Conservation (phyloP, 2,797 vertebrate species). For the Hemibagrus guttatus region DNA sequence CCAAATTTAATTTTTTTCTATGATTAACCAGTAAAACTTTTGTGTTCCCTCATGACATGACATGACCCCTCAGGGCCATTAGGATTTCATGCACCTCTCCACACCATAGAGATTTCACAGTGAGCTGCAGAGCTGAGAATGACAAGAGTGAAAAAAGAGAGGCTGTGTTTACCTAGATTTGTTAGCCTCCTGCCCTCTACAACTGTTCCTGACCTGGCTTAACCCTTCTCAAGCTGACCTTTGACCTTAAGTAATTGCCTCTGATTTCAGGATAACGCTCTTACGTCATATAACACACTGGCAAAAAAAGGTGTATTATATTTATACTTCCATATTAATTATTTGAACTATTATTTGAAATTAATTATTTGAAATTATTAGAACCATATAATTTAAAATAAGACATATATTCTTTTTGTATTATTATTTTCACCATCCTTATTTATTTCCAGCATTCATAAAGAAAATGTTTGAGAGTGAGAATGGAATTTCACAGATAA, state of each 20-base stretch:
- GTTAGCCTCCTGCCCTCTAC: slow-evolving; percentile 20
- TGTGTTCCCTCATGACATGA: not conserved
- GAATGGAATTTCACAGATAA: not conserved
- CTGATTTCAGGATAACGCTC: not conserved
- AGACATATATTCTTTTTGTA: not conserved
- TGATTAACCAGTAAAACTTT: not conserved
- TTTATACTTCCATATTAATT: not conserved
- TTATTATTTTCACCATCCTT: not conserved
- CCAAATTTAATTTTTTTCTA: not conserved
- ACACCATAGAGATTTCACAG: slow-evolving; percentile 20
- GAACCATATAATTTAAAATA: not conserved
- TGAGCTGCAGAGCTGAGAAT: slow-evolving; percentile 24
- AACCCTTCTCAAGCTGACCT: slow-evolving; percentile 10
- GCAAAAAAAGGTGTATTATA: not conserved
- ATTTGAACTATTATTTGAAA: too few species aligned
- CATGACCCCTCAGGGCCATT: not conserved
- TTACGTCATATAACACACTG: not conserved
- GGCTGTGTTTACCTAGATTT: slow-evolving; percentile 17
- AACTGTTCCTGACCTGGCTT: slow-evolving; percentile 23
- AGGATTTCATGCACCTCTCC: not conserved
- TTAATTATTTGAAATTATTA: not conserved
- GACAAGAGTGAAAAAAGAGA: not conserved
- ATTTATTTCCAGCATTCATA: not conserved
- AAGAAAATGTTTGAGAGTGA: not conserved
- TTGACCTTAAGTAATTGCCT: slow-evolving; percentile 24